Evolutionary conservation across 37 sponge, comb jelly and placozoan genomes (phyloP).

Genomic region (Cliona cf. orientalis): DNA sequence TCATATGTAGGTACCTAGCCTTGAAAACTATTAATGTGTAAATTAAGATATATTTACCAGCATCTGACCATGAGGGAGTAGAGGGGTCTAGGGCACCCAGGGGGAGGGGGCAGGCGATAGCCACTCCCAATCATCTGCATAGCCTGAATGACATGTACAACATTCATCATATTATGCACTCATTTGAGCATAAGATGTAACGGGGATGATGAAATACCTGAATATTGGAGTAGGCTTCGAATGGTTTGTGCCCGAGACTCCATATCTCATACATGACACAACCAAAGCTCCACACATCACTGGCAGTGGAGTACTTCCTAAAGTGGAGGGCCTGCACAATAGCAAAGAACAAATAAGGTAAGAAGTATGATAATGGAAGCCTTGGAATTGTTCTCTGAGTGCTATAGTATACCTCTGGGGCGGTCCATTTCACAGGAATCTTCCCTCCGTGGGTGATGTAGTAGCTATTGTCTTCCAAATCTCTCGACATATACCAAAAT

Average conservation of each 20-base stretch:
- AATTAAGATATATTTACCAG: conserved; percentile 10
- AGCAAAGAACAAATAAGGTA: too few species aligned
- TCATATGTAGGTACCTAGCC: too few species aligned
- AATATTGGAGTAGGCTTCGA: conserved; percentile 31
- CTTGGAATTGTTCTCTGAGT: too few species aligned
- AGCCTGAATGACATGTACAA: conserved; percentile 1
- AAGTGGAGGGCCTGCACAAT: conserved; percentile 35
- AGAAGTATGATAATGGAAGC: background rate
- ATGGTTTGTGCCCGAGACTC: too few species aligned
- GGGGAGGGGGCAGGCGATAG: conserved; percentile 30
- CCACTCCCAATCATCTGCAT: conserved; percentile 9
- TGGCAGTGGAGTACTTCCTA: conserved; percentile 33
- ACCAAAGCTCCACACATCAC: too few species aligned
- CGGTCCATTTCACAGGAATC: conserved; percentile 44
- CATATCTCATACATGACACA: too few species aligned
- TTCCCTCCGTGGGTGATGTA: background rate
- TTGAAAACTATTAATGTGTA: background rate
- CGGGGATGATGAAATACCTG: conserved; percentile 19
- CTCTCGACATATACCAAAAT: too few species aligned
- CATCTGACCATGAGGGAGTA: conserved; percentile 45
- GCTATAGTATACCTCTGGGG: background rate
- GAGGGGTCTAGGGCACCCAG: conserved; percentile 26
- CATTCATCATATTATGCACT: too few species aligned
- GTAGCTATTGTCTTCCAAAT: conserved; percentile 32
- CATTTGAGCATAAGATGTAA: too few species aligned